Evolutionary conservation across 2,888 invertebrate species (phyloP).

Genomic region (Dascillus cervinus): DNA sequence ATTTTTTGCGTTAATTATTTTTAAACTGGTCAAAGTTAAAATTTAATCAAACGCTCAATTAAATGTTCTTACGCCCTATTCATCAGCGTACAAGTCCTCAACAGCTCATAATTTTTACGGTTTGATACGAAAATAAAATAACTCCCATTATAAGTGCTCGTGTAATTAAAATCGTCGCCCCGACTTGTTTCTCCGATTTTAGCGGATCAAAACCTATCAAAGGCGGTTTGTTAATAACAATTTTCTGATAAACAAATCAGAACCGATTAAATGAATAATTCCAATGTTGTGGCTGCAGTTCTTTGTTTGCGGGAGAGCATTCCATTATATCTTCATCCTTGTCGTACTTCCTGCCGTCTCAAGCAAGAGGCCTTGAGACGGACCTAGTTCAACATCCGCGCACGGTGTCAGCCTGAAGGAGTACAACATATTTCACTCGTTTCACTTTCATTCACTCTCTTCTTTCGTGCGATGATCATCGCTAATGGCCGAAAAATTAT

Average conservation of each 20-base stretch:
- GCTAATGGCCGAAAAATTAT: slow-evolving; percentile 2
- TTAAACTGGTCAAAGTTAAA: no score
- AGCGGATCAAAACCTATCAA: no score
- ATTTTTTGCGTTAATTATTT: no score
- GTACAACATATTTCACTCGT: slow-evolving; percentile 34
- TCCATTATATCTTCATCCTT: slow-evolving; percentile 21
- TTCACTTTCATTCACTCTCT: slow-evolving; percentile 39
- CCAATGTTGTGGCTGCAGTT: slow-evolving; percentile 18
- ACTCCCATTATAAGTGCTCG: no score
- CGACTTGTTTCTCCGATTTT: no score
- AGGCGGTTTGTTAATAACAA: no score
- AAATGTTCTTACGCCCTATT: no score
- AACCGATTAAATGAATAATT: slow-evolving; percentile 17
- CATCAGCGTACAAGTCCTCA: no score
- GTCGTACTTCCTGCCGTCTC: slow-evolving; percentile 30
- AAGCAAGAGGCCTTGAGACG: slow-evolving; percentile 41
- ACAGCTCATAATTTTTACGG: no score
- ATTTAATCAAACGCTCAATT: no score
- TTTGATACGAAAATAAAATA: no score
- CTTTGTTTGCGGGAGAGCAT: slow-evolving; percentile 24
- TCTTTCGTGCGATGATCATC: slow-evolving; percentile 2
- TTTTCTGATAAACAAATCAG: slow-evolving; percentile 9
- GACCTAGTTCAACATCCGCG: slow-evolving; percentile 46
- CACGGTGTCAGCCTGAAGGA: slow-evolving; percentile 24
- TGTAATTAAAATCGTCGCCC: no score